Evolutionary conservation across 2,888 invertebrate species (phyloP).

Genomic region (Agrochola lychnidis): DNA sequence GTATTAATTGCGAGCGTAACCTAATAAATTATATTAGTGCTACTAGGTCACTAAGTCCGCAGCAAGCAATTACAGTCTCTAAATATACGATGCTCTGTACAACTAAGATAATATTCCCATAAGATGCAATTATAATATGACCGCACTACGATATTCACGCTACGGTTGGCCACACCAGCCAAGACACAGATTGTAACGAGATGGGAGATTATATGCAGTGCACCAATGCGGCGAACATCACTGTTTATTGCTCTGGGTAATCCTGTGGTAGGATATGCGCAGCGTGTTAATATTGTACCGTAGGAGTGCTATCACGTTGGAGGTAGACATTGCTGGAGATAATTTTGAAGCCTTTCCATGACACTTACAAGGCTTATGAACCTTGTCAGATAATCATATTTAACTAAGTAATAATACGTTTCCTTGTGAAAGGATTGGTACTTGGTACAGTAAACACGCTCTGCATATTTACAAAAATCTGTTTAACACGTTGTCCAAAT

Average conservation of each 20-base stretch:
- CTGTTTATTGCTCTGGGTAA: constrained; percentile 55
- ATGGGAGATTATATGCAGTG: constrained; percentile 55
- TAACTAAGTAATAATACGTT: background rate
- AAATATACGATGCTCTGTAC: constrained; percentile 17
- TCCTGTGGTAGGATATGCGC: constrained; percentile 34
- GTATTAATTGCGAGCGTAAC: constrained; percentile 31
- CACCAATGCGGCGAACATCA: constrained; percentile 49
- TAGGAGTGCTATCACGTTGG: constrained; percentile 9
- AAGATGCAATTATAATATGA: constrained; percentile 33
- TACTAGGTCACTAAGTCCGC: constrained; percentile 2
- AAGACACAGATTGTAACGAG: constrained; percentile 57
- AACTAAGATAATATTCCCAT: constrained; percentile 43
- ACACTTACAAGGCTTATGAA: background rate
- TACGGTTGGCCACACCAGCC: constrained; percentile 26
- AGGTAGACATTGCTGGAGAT: background rate
- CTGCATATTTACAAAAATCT: background rate
- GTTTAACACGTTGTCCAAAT: background rate
- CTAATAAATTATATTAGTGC: constrained; percentile 19
- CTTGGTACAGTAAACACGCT: background rate
- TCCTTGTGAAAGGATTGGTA: background rate
- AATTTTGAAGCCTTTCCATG: background rate
- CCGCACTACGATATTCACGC: constrained; percentile 27
- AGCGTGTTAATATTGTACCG: constrained; percentile 36
- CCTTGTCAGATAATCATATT: background rate
- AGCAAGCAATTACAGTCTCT: constrained; percentile 22